phyloP scores from a whole-genome alignment of 2,797 vertebrate genomes.

The Coracias cyanogaster region DNA sequence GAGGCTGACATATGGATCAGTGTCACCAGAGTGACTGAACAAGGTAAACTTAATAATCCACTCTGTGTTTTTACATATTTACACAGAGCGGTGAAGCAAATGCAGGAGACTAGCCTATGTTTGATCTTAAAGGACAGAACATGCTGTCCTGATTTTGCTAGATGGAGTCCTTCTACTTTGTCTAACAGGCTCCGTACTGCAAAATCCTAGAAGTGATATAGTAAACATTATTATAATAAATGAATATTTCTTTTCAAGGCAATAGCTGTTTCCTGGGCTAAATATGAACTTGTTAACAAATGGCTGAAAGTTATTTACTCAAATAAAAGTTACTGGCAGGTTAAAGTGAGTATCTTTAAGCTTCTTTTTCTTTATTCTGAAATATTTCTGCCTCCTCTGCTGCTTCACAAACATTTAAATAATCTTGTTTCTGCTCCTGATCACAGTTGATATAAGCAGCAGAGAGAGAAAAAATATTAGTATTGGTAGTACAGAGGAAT shows the following conservation, averaged over 20 bases:
- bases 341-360: background rate
- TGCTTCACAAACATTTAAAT: background rate
- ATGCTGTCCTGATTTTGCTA: background rate
- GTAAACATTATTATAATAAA: background rate
- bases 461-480: background rate
- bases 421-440: background rate
- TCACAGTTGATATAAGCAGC: background rate
- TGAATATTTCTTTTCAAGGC: background rate
- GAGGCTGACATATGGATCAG: constrained; percentile 4
- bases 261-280: background rate
- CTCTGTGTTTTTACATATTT: constrained; percentile 39
- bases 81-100: constrained; percentile 30
- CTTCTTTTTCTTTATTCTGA: background rate
- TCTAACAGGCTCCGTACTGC: background rate
- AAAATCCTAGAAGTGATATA: background rate
- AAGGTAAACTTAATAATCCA: constrained; percentile 48
- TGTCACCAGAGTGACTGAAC: constrained; percentile 24
- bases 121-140: constrained; percentile 42
- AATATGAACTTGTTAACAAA: background rate
- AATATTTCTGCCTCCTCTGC: background rate
- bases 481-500: background rate
- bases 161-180: background rate
- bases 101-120: background rate
- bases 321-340: background rate
- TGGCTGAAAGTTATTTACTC: background rate